Conservation (phyloP, 2,888 invertebrate species). For the Leptarthrus brevirostris region DNA sequence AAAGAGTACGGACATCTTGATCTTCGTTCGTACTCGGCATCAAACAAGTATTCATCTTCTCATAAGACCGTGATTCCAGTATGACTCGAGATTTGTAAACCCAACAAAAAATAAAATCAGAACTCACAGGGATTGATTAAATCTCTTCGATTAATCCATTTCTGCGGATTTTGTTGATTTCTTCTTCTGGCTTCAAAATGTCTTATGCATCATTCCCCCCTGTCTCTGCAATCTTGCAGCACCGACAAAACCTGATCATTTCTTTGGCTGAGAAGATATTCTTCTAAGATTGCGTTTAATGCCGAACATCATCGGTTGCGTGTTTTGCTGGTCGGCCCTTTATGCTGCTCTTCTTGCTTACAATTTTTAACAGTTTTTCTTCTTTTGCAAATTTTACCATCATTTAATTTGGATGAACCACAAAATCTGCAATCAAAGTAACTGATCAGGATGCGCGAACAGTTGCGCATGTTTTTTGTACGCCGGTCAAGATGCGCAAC, state of each 20-base stretch:
- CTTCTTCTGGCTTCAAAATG: conserved; percentile 1
- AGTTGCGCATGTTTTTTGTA: conserved; percentile 43
- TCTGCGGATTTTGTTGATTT: conserved; percentile 29
- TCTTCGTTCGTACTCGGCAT: no score
- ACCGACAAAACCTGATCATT: conserved; percentile 18
- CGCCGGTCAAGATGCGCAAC: background rate
- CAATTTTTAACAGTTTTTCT: conserved; percentile 13
- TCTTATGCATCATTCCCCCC: conserved; percentile 27
- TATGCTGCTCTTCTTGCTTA: conserved; percentile 1
- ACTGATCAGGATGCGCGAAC: conserved; percentile 29
- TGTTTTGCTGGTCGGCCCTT: conserved; percentile 16
- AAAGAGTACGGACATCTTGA: no score
- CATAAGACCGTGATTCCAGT: no score
- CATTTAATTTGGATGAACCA: conserved; percentile 47
- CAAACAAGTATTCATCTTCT: no score
- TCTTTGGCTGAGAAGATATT: conserved; percentile 23
- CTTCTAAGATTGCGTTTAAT: conserved; percentile 27
- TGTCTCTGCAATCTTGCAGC: background rate
- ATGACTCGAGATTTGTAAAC: no score
- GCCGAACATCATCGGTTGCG: conserved; percentile 38
- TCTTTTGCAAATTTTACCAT: conserved; percentile 21
- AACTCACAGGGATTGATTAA: conserved; percentile 20
- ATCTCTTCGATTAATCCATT: conserved; percentile 27
- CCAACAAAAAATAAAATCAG: background rate
- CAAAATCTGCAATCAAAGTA: conserved; percentile 44